Base-by-base conservation (phyloP, 1,140 invertebrate species). In the Gryllus bimaculatus region DNA sequence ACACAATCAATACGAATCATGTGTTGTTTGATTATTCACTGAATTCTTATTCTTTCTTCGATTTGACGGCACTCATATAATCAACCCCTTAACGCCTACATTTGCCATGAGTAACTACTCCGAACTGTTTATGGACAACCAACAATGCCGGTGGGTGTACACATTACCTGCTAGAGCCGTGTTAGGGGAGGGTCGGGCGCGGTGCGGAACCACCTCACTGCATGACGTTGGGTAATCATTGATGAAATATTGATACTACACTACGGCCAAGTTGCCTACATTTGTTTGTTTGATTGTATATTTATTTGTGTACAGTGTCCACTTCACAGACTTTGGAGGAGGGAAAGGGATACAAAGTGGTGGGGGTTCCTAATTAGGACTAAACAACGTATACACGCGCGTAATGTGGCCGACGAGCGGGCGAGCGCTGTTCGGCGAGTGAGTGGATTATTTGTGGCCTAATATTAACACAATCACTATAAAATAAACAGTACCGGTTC, bases 251-350 rank as follows among this genome's bases (percentile, higher is more conserved):
- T 66, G 54, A 66, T 66, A 66, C 54, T 66, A 66, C 54, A 66
- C 54, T 66, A 66, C 54, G 54, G 54, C 54, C 54, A 66, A 66
- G 54, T 66, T 66, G 54, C 54, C 54, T 66, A 18, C 54, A 66
- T 66, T 66, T 66, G 54, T 66, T 66, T 66, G 54, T 66, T 66
- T 66, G 54, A 66, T 66, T 66, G 54, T 66, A 66, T 66, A 66
- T 66, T 66, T 66, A 66, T 66, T 66, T 66, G 54, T 66, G 54
- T 66, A 66, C 54, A 66, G 54, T 66, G 54, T 66, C 54, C 54
- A 66, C 54, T 66, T 66, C 54, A 66, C 54, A 66, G 54, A 66
- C 54, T 66, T 66, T 66, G 54, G 54, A 66, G 54, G 54, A 66
- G 54, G 54, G 54, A 66, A 66, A 66, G 10, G 10, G 54, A 66